Evolutionary conservation across 2,888 invertebrate species (phyloP).

Genomic region (Cordilura impudica): DNA sequence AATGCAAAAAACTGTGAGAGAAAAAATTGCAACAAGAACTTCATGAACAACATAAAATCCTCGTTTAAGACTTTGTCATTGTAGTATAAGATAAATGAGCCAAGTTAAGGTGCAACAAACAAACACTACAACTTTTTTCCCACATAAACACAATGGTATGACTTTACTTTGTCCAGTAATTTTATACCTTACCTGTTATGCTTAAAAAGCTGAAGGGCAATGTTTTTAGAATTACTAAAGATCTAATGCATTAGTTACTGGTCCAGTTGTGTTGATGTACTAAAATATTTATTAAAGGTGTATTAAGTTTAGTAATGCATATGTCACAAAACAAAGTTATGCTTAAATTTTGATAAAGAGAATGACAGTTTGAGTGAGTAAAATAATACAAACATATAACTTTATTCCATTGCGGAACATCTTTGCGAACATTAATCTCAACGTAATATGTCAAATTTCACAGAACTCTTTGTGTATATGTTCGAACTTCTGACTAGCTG

Average conservation of each 20-base stretch:
- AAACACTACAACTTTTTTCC: conserved; percentile 14
- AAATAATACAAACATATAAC: too few species aligned
- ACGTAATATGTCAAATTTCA: too few species aligned
- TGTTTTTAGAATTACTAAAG: conserved; percentile 24
- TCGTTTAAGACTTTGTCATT: conserved; percentile 73
- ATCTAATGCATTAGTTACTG: conserved; percentile 23
- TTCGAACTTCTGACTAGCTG: too few species aligned
- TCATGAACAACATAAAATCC: conserved; percentile 64
- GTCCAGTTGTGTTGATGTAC: not conserved
- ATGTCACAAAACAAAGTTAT: too few species aligned
- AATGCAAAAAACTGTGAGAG: conserved; percentile 3
- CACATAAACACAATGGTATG: conserved; percentile 7
- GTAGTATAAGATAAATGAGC: conserved; percentile 72
- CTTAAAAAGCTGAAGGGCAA: conserved; percentile 21
- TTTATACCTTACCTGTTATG: conserved; percentile 25
- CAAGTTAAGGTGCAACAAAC: conserved; percentile 62
- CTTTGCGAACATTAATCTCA: too few species aligned
- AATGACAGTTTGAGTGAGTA: too few species aligned
- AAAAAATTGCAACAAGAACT: conserved; percentile 53
- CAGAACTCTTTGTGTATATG: too few species aligned
- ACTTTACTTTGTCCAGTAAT: conserved; percentile 18
- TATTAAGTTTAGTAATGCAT: too few species aligned
- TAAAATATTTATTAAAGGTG: too few species aligned
- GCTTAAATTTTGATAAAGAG: too few species aligned
- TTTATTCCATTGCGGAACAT: too few species aligned